phyloP scores from a whole-genome alignment of 1,140 invertebrate genomes.

The Hyposmocoma kahamanoa region DNA sequence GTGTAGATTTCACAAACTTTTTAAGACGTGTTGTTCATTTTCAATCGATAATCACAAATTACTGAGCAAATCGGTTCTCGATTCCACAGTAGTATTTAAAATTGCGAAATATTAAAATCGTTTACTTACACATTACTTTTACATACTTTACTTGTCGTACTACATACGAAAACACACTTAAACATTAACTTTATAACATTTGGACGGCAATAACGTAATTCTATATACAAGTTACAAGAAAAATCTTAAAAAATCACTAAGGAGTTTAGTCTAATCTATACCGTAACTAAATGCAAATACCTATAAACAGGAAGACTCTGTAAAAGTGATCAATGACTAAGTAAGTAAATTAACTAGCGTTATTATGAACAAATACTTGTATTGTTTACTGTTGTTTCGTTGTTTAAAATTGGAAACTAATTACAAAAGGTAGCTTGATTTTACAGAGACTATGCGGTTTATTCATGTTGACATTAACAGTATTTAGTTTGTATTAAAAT shows the following conservation, averaged over 20 bases:
- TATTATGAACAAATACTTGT: constrained; percentile 5
- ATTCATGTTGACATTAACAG: too few species aligned
- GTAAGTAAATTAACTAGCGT: neutral
- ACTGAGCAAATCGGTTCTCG: too few species aligned
- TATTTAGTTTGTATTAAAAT: too few species aligned
- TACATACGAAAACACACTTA: constrained; percentile 1
- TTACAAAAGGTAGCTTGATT: too few species aligned
- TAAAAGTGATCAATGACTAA: constrained; percentile 23
- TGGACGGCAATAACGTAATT: constrained; percentile 45
- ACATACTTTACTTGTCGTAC: too few species aligned
- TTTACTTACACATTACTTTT: too few species aligned
- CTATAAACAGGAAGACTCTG: constrained; percentile 54
- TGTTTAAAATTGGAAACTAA: constrained; percentile 8
- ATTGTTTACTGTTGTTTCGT: too few species aligned
- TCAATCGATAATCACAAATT: too few species aligned
- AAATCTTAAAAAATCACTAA: constrained; percentile 29
- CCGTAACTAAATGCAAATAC: constrained; percentile 59
- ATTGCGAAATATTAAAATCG: too few species aligned
- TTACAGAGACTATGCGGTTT: too few species aligned
- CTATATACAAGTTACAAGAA: constrained; percentile 28
- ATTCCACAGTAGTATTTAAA: too few species aligned
- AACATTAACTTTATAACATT: constrained; percentile 28
- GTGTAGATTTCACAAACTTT: neutral
- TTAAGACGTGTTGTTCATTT: too few species aligned
- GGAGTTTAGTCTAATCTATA: constrained; percentile 32